Conservation (phyloP, 2,888 invertebrate genomes). For the Philereme transversata region DNA sequence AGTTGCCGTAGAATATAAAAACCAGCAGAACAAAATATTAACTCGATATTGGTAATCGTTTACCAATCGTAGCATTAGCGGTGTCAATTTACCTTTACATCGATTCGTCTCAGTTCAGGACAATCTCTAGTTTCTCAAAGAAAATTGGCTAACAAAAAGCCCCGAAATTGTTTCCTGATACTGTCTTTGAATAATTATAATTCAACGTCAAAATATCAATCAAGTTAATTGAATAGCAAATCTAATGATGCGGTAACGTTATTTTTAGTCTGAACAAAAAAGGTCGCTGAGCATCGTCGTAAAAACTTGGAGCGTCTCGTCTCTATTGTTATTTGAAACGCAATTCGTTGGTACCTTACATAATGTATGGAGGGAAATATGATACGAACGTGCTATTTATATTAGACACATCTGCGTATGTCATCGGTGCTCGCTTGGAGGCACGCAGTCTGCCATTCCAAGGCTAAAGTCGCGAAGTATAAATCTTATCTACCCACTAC, state of each 20-base stretch:
- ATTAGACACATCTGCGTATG: slow-evolving; percentile 49
- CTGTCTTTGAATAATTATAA: slow-evolving; percentile 33
- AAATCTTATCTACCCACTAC: slow-evolving; percentile 34
- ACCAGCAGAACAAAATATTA: slow-evolving; percentile 51
- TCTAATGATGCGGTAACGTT: slow-evolving; percentile 35
- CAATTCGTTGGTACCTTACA: slow-evolving; percentile 20
- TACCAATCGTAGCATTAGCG: slow-evolving; percentile 51
- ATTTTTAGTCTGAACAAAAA: slow-evolving; percentile 37
- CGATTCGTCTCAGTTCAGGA: slow-evolving; percentile 59
- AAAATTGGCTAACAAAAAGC: slow-evolving; percentile 38
- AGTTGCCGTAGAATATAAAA: slow-evolving; percentile 47
- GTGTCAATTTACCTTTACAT: slow-evolving; percentile 58
- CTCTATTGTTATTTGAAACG: slow-evolving; percentile 24
- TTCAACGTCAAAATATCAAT: slow-evolving; percentile 42
- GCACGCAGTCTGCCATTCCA: slow-evolving; percentile 64
- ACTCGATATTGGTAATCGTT: slow-evolving; percentile 65
- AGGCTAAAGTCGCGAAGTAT: slow-evolving; percentile 46
- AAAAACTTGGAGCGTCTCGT: slow-evolving; percentile 33
- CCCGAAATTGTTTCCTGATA: slow-evolving; percentile 23
- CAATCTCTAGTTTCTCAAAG: slow-evolving; percentile 52
- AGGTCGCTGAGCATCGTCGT: slow-evolving; percentile 45
- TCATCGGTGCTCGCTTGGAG: slow-evolving; percentile 50
- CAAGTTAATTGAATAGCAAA: slow-evolving; percentile 40
- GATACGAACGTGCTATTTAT: slow-evolving; percentile 44
- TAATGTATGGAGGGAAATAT: slow-evolving; percentile 28